Evolutionary conservation across 2,113 vertebrate genomes (phyloP).

Genomic region (Bubo blakistoni): DNA sequence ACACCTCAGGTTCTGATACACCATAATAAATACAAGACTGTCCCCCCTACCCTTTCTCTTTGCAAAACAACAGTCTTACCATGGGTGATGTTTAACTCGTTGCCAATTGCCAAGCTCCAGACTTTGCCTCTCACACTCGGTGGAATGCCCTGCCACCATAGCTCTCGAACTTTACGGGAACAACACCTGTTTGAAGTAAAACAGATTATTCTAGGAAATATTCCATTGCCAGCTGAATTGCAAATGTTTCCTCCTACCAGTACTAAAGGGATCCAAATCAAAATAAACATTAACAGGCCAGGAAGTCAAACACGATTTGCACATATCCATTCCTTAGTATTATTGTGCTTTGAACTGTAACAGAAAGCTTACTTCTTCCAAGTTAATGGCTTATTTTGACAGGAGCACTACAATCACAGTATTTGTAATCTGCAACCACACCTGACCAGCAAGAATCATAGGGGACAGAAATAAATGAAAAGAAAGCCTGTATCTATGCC

Average conservation of each 20-base stretch:
- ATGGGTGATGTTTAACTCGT: constrained; percentile 91
- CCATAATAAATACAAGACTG: neutral
- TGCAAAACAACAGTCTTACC: constrained; percentile 68
- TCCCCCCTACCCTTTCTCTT: neutral
- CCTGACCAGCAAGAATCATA: neutral
- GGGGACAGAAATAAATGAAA: neutral
- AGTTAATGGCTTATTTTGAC: neutral
- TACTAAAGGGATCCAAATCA: neutral
- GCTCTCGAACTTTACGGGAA: constrained; percentile 84
- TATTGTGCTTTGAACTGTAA: neutral
- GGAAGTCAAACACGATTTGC: neutral
- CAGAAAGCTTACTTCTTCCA: neutral
- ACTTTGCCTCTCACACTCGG: constrained; percentile 89
- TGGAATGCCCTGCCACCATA: constrained; percentile 94
- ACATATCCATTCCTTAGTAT: neutral
- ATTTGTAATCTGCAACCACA: neutral
- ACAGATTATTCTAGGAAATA: neutral
- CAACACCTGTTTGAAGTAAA: constrained; percentile 75
- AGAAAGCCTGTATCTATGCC: neutral
- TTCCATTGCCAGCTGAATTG: neutral
- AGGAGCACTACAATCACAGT: neutral
- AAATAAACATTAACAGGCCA: neutral
- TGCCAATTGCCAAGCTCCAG: constrained; percentile 92
- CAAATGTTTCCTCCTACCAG: neutral
- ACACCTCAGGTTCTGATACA: neutral